These are phyloP conservation scores for Patiria pectinifera DNA, from an alignment of 53 echinoderm and acorn worm species.

Conservation along the genomic window DNA sequence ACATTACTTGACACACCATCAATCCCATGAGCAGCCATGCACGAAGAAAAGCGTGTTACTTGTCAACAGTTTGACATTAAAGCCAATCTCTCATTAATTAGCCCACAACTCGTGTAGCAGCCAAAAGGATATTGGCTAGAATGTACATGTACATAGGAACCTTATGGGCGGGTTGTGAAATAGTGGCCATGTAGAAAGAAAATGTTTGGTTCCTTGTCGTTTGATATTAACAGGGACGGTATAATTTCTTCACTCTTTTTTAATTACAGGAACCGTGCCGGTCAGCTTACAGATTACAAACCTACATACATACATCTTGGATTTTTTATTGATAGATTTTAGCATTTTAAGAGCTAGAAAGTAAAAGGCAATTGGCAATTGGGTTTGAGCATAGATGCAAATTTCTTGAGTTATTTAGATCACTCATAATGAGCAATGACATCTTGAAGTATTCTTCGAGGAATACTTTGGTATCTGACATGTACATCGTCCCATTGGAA, in stretches of 20 bases:
- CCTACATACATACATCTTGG: no score
- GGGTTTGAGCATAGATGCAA: no score
- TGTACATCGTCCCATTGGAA: no score
- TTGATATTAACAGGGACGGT: neutral
- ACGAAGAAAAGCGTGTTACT: constrained; percentile 3
- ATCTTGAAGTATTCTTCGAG: no score
- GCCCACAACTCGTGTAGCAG: neutral
- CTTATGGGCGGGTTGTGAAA: neutral
- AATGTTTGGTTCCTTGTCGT: neutral
- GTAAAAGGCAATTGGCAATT: no score
- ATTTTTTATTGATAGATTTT: no score
- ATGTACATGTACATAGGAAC: neutral
- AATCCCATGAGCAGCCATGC: neutral
- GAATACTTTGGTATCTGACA: no score
- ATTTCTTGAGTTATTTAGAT: neutral
- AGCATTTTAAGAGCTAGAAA: no score
- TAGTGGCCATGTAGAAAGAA: neutral
- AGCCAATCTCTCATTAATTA: neutral
- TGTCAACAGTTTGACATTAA: neutral
- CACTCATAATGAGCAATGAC: no score
- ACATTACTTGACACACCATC: constrained; percentile 9
- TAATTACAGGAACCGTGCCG: no score
- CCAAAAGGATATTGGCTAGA: neutral
- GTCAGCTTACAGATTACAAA: no score
- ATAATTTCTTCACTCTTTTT: no score